Evolutionary conservation across 23 tunicate genomes (phyloP).

Genomic region (Ciona savignyi): DNA sequence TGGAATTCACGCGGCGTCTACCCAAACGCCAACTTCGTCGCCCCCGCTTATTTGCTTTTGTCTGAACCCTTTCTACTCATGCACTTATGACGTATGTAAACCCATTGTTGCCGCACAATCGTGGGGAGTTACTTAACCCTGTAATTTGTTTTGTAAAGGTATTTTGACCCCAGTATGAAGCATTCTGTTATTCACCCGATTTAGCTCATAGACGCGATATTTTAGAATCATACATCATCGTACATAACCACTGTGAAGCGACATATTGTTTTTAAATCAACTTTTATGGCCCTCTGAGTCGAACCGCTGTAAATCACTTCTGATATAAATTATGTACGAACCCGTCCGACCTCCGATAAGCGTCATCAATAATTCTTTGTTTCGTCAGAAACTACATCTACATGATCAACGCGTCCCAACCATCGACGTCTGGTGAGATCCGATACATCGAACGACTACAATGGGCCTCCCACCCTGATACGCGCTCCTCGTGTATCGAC

Average conservation of each 20-base stretch:
- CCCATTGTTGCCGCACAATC: neutral
- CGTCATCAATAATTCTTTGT: neutral
- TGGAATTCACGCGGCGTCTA: neutral
- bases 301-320: neutral
- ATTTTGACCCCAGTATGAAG: neutral
- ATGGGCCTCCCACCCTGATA: constrained; percentile 22
- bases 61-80: neutral
- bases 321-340: neutral
- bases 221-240: neutral
- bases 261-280: neutral
- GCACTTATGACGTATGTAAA: neutral
- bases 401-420: constrained; percentile 40
- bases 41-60: neutral
- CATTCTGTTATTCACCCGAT: neutral
- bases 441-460: constrained; percentile 29
- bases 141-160: neutral
- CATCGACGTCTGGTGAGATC: constrained; percentile 3
- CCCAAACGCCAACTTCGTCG: neutral
- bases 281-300: neutral
- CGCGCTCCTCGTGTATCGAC: constrained; percentile 3
- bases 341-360: neutral
- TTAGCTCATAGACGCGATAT: neutral
- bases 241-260: neutral
- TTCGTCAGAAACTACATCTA: constrained; percentile 45
- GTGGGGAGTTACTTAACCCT: neutral